Evolutionary conservation across 2,797 vertebrate species (phyloP).

Genomic region (Enteromius thamalakanensis): DNA sequence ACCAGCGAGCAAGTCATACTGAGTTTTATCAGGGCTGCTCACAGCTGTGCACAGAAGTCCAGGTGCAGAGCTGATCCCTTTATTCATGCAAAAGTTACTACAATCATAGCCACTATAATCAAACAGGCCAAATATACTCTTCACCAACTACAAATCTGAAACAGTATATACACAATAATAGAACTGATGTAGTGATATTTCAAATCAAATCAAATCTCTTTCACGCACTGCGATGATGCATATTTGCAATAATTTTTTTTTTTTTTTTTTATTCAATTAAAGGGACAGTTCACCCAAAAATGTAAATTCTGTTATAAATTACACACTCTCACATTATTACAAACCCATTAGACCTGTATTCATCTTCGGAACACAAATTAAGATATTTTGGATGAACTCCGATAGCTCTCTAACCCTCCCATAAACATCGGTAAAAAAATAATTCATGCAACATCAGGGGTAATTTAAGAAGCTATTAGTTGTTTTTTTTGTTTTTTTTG

Average conservation of each 20-base stretch:
- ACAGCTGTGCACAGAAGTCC: slow-evolving; percentile 6
- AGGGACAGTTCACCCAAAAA: too few species aligned
- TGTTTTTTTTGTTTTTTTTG: too few species aligned
- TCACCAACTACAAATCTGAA: neutral
- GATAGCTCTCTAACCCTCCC: too few species aligned
- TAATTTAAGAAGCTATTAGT: too few species aligned
- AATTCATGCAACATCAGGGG: too few species aligned
- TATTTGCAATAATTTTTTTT: neutral
- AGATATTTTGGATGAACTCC: too few species aligned
- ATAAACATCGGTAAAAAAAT: too few species aligned
- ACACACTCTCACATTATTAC: too few species aligned
- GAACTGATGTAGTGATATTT: neutral
- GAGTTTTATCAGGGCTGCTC: slow-evolving; percentile 8
- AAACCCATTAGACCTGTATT: too few species aligned
- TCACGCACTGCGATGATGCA: neutral
- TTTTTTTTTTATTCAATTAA: neutral
- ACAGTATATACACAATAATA: slow-evolving; percentile 11
- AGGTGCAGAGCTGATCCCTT: slow-evolving; percentile 18
- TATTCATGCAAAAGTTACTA: slow-evolving; percentile 35
- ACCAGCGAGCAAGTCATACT: slow-evolving; percentile 17
- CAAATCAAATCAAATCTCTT: neutral
- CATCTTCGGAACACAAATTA: too few species aligned
- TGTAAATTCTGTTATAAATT: too few species aligned
- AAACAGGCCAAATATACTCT: slow-evolving; percentile 27
- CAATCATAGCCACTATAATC: slow-evolving; percentile 8